Evolutionary conservation across 2,797 vertebrate genomes (phyloP).

Genomic region (Girardinus metallicus): DNA sequence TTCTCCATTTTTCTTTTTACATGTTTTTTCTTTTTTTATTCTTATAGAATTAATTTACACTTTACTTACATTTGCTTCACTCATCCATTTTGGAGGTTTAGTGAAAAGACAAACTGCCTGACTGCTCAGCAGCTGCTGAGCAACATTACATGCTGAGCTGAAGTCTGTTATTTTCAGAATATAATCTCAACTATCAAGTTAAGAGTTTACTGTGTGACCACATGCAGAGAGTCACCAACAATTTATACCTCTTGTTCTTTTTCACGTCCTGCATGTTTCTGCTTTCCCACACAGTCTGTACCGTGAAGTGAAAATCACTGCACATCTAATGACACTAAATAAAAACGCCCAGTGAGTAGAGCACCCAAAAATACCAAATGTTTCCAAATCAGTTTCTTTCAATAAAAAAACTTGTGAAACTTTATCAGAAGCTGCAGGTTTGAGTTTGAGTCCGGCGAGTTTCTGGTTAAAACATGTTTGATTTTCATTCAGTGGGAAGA

Average conservation of each 20-base stretch:
- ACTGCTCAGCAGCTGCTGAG: neutral
- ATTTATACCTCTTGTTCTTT: neutral
- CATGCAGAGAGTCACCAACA: neutral
- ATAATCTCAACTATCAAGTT: neutral
- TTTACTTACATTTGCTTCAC: slow-evolving; percentile 16
- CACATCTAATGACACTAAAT: neutral
- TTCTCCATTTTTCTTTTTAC: neutral
- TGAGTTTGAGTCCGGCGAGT: too few species aligned
- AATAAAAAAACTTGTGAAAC: too few species aligned
- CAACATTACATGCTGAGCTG: neutral
- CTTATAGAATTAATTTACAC: neutral
- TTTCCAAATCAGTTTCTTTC: too few species aligned
- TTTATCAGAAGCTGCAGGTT: too few species aligned
- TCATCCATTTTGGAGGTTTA: neutral
- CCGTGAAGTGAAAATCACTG: neutral
- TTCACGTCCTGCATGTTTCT: neutral
- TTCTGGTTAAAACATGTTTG: too few species aligned
- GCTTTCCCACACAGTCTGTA: neutral
- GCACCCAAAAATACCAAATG: too few species aligned
- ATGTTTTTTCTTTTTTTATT: neutral
- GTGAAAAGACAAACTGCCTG: neutral
- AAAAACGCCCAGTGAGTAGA: too few species aligned
- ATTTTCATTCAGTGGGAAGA: too few species aligned
- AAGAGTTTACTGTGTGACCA: neutral
- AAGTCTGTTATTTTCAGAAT: neutral